Conservation (phyloP, 2,797 vertebrate species). For the Falco cherrug region DNA sequence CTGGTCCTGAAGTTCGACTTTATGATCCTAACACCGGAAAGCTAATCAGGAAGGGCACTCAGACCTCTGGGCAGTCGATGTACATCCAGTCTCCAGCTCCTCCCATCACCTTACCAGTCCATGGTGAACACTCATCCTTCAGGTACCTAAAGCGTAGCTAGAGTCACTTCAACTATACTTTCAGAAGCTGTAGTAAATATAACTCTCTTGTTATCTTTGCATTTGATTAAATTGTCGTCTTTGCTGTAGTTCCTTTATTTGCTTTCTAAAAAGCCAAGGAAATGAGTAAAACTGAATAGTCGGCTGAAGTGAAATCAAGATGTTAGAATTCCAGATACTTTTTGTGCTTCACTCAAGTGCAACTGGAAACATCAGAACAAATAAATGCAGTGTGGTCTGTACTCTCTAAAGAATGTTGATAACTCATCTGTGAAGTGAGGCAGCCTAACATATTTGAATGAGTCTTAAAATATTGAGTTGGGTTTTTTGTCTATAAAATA, state of each 20-base stretch:
- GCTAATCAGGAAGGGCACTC: slow-evolving; percentile 87
- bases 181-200: background rate
- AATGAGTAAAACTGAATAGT: background rate
- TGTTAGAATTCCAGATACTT: background rate
- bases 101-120: slow-evolving; percentile 75
- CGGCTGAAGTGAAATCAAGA: background rate
- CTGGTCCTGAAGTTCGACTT: slow-evolving; percentile 86
- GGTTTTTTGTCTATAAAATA: background rate
- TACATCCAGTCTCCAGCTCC: slow-evolving; percentile 81
- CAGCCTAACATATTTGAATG: background rate
- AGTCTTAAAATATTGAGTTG: background rate
- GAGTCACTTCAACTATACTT: background rate
- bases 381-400: background rate
- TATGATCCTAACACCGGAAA: slow-evolving; percentile 95
- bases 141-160: slow-evolving; percentile 80
- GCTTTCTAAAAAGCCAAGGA: background rate
- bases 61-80: slow-evolving; percentile 68
- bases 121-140: slow-evolving; percentile 84
- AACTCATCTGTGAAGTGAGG: background rate
- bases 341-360: background rate
- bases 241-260: background rate
- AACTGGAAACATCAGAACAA: background rate
- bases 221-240: background rate
- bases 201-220: background rate
- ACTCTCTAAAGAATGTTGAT: background rate